Evolutionary conservation across 2,888 invertebrate genomes (phyloP).

Genomic region (Sarcophaga subvicina): DNA sequence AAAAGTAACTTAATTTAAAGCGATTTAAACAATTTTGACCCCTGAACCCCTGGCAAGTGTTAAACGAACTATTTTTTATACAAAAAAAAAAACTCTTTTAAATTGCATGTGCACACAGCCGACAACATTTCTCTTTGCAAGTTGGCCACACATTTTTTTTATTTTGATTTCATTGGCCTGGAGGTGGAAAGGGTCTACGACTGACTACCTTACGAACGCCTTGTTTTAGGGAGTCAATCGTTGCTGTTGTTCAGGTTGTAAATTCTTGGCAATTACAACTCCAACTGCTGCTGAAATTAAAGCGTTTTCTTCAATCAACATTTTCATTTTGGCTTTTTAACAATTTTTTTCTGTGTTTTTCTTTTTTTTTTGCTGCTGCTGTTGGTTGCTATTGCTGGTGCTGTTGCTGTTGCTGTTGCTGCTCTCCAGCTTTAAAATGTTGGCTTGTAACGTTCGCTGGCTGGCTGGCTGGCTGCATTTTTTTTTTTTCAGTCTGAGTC

Average conservation of each 20-base stretch:
- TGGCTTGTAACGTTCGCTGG: constrained; percentile 44
- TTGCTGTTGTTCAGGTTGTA: constrained; percentile 9
- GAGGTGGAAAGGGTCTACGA: background rate
- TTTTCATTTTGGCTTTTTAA: constrained; percentile 40
- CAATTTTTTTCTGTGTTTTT: constrained; percentile 8
- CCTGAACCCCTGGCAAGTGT: too few species aligned
- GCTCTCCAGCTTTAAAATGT: constrained; percentile 17
- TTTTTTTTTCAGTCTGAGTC: background rate
- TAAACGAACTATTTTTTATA: too few species aligned
- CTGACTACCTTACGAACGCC: background rate
- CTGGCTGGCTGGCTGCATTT: background rate
- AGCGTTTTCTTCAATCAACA: constrained; percentile 13
- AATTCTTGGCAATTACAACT: constrained; percentile 42
- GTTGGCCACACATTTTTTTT: constrained; percentile 23
- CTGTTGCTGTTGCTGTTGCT: background rate
- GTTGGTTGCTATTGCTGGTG: background rate
- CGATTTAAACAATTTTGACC: too few species aligned
- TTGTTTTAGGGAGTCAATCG: constrained; percentile 19
- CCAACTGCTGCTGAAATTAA: constrained; percentile 20
- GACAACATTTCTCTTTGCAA: constrained; percentile 38
- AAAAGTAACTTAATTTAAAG: too few species aligned
- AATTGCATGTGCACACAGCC: background rate
- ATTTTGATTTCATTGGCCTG: background rate
- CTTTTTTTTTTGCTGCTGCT: constrained; percentile 30
- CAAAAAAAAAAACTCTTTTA: too few species aligned